Base-by-base conservation (phyloP, 1,140 invertebrate species). In the Mesaphorura yosii region DNA sequence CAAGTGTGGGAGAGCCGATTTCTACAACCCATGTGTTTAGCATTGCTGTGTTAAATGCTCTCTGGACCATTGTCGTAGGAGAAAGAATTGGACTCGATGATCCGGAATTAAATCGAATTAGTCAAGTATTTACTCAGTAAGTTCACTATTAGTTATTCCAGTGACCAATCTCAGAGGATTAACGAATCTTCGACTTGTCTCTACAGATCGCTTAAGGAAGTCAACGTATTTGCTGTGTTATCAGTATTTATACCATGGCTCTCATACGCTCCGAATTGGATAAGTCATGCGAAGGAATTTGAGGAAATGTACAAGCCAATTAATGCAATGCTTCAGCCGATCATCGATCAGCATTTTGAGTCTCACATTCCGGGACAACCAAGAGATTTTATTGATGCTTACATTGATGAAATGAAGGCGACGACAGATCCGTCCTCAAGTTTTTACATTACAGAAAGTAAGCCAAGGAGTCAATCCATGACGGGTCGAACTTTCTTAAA, bases 301-400 rank as follows among this genome's bases (percentile, higher is more conserved):
- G 14, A 25, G 7, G 22, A 47, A 23, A 22, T 12, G n/a, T 14
- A 27, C 7, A n/a, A n/a, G 7, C 28, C 19, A n/a, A 38, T n/a
- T 12, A 10, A 44, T 10, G 48, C 5, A 6, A 10, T 51, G 4
- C 27, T 53, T 4, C 4, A 17, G 10, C n/a, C 44, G 17, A 38
- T 51, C 3, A 27, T 58, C 17, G 20, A 54, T 15, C 26, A 49
- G 5, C 51, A 58, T 34, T 15, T 53, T 20, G 27, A 49, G 4
- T 49, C 56, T 7, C 47, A 49, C 22, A 29, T 55, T 23, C 29
- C 34, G 1, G 51, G 19, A 19, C 17, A 12, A 14, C 23, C 17
- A 2, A 28, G 56, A 19, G 51, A 58, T 49, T 58, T 53, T 26
- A 50, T 58, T 45, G 56, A 58, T 26, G 38, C 51, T 17, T 58